phyloP scores from a whole-genome alignment of 1,140 invertebrate species.

The Grapholita molesta region DNA sequence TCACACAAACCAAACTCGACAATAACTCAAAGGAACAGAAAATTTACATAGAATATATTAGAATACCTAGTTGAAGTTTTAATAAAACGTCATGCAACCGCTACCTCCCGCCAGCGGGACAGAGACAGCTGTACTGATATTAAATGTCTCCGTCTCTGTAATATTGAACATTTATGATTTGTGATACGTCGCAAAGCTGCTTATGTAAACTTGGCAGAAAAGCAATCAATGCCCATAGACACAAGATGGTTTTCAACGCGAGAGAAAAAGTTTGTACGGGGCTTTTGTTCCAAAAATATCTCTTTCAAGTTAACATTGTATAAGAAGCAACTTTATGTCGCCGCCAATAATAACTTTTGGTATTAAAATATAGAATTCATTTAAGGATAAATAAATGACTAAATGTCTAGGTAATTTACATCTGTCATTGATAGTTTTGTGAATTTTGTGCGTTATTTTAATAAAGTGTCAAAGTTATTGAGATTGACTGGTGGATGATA shows the following conservation, averaged over 20 bases:
- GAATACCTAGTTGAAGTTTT: background rate
- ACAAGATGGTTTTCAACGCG: background rate
- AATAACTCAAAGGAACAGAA: background rate
- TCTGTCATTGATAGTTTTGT: no score
- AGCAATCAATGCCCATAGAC: background rate
- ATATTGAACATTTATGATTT: constrained; percentile 29
- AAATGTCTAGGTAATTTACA: no score
- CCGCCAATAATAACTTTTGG: no score
- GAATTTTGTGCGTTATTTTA: no score
- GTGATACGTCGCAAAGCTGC: constrained; percentile 19
- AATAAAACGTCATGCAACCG: background rate
- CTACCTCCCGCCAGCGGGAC: background rate
- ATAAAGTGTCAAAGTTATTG: no score
- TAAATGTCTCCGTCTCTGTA: constrained; percentile 28
- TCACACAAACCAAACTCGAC: background rate
- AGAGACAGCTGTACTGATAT: constrained; percentile 21
- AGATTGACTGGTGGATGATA: no score
- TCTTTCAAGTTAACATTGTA: no score
- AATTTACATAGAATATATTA: background rate
- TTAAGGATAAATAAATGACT: no score
- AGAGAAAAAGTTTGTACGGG: background rate
- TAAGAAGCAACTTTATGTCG: no score
- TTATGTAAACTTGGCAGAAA: constrained; percentile 5
- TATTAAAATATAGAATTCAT: no score
- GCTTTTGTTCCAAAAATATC: background rate